Percentiles rank a stretch among this genome's conserved stretches.
phyloP scores from a whole-genome alignment of 2,797 vertebrate species.

The Amniataba percoides region DNA sequence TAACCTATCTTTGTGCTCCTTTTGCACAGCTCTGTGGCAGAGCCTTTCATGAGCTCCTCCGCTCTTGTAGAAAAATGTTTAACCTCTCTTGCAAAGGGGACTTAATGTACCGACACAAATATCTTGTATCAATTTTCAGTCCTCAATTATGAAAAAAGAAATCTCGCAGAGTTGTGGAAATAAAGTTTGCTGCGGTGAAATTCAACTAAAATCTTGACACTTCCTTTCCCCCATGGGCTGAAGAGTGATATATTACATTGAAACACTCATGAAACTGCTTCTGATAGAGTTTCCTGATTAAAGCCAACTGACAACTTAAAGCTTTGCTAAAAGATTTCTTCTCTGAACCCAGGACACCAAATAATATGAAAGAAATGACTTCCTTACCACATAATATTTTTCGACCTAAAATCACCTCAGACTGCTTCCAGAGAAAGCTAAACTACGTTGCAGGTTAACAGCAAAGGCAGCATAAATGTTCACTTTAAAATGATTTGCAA shows the following conservation, averaged over 20 bases:
- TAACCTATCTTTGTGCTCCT: constrained; percentile 51
- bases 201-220: background rate
- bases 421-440: background rate
- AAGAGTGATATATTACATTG: background rate
- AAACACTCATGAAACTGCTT: background rate
- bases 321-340: background rate
- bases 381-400: background rate
- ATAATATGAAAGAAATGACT: background rate
- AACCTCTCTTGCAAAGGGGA: constrained; percentile 37
- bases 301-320: background rate
- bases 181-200: constrained; percentile 15
- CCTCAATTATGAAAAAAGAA: background rate
- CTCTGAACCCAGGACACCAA: background rate
- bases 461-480: background rate
- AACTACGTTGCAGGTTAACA: background rate
- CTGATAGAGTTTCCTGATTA: background rate
- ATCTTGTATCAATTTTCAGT: constrained; percentile 14
- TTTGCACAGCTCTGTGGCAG: constrained; percentile 39
- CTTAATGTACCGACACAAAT: constrained; percentile 18
- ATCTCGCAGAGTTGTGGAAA: background rate
- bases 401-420: background rate
- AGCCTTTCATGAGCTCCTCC: constrained; percentile 55
- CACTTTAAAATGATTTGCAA: constrained; percentile 27
- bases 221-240: background rate
- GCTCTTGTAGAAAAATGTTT: constrained; percentile 41